A percentile compares a stretch with the other conserved stretches of the same genome.
Conservation (phyloP, 2,113 vertebrate species). For the Elaphurus davidianus region DNA sequence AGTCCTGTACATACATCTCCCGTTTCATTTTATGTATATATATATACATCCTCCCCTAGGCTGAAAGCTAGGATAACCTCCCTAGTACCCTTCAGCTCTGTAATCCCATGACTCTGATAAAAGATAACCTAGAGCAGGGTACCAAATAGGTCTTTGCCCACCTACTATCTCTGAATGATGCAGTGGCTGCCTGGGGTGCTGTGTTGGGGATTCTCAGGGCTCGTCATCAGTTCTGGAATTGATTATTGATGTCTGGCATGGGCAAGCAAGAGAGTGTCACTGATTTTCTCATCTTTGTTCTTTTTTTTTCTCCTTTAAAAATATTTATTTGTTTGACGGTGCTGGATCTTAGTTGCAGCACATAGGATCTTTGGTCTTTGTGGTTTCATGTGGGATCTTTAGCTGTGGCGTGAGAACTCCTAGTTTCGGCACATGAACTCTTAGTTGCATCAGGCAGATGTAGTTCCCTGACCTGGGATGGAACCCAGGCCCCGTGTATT, state of each 20-base stretch:
- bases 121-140: background rate
- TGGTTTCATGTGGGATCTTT: background rate
- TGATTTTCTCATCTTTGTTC: background rate
- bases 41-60: background rate
- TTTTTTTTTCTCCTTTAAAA: background rate
- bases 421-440: background rate
- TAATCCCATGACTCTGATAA: background rate
- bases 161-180: background rate
- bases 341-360: background rate
- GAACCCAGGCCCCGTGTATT: background rate
- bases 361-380: accelerated
- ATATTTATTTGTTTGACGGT: background rate
- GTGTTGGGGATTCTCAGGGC: background rate
- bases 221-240: background rate
- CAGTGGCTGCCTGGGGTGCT: background rate
- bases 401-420: background rate
- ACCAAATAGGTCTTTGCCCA: background rate
- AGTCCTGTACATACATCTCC: background rate
- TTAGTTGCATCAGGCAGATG: background rate
- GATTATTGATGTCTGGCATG: background rate
- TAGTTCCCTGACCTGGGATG: background rate
- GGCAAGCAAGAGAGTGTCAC: background rate
- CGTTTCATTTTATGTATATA: background rate
- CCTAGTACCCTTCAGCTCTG: background rate
- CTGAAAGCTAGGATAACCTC: background rate